Conservation (phyloP, 2,797 vertebrate genomes). For the Rhinoraja longicauda region DNA sequence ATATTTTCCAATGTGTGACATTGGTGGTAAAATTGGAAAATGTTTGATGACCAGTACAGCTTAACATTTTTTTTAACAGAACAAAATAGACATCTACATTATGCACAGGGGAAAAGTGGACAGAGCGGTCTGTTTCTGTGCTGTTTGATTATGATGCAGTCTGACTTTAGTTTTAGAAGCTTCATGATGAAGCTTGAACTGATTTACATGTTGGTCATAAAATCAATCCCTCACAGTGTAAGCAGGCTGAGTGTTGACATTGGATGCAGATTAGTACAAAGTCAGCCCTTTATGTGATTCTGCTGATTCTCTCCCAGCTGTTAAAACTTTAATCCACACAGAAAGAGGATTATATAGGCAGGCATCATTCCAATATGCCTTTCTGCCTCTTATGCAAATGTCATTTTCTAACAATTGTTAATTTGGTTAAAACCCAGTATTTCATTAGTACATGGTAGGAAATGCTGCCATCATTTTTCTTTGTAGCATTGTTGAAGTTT, state of each 20-base stretch:
- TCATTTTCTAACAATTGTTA: background rate
- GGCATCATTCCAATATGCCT: background rate
- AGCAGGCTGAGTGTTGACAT: background rate
- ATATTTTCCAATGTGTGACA: background rate
- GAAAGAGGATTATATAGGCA: background rate
- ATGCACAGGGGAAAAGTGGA: too few relatives aligned
- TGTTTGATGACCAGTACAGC: background rate
- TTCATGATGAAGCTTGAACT: background rate
- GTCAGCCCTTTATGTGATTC: background rate
- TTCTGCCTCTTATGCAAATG: background rate
- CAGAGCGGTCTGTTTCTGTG: too few relatives aligned
- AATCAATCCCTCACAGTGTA: background rate
- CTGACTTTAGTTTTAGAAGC: background rate
- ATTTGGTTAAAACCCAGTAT: background rate
- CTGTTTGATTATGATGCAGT: too few relatives aligned
- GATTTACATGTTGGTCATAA: background rate
- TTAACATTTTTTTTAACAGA: background rate
- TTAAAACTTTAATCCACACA: background rate
- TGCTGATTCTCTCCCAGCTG: slow-evolving; percentile 10
- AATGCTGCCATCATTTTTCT: background rate
- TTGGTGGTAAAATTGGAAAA: background rate
- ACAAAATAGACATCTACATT: background rate
- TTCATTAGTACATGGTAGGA: background rate
- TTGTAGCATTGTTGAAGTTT: background rate
- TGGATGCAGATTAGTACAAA: background rate